Base-by-base conservation (phyloP, 1,140 invertebrate species). In the Phocides pigmalion region DNA sequence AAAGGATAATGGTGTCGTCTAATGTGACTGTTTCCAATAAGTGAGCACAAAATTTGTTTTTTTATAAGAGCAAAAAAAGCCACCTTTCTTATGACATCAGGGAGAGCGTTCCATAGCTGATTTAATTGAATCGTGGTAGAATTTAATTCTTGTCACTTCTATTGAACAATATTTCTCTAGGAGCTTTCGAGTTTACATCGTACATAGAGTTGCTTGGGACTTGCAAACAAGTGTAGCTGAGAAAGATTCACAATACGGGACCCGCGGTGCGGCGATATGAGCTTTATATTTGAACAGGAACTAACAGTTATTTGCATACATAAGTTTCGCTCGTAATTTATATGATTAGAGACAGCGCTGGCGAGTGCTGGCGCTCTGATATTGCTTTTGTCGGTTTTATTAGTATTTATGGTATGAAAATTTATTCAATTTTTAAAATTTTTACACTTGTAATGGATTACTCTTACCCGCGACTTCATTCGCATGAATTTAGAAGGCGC, bases 211-310 rank as follows among this genome's bases (percentile, higher is more conserved):
- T 11, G 22, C 15, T 4, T 51, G 14, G 49, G 49, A 51, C 49
- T 37, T 37, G 49, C 16, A 51, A 51, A 51, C 49, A 51, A 51
- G 49, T 35, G 49, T 51, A 51, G 44, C 53, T 46, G 51, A 51
- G 49, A 51, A 51, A 51, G 63, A 64, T 54, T 49, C 44, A 58
- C 53, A 56, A 49, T 56, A 56, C 25, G 62, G 9, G 15, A 37
- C 42, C 63, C 63, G 63, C 44, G 51, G 63, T 44, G 32, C 42
- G 25, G 41, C 28, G 42, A 56, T 65, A 65, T 65, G 63, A 64
- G 56, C 56, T 65, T 65, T 65, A 65, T 65, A 65, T 65, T 65
- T 65, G 63, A 41, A 65, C 63, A 56, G 50, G 51, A 58, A 46
- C 42, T 39, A 53, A 20, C 50, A 39, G 50, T 32, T 53, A 53